Percentiles rank a stretch among this genome's conserved stretches.
Conservation (phyloP, 1,140 invertebrate species). For the Cotesia chilonis region DNA sequence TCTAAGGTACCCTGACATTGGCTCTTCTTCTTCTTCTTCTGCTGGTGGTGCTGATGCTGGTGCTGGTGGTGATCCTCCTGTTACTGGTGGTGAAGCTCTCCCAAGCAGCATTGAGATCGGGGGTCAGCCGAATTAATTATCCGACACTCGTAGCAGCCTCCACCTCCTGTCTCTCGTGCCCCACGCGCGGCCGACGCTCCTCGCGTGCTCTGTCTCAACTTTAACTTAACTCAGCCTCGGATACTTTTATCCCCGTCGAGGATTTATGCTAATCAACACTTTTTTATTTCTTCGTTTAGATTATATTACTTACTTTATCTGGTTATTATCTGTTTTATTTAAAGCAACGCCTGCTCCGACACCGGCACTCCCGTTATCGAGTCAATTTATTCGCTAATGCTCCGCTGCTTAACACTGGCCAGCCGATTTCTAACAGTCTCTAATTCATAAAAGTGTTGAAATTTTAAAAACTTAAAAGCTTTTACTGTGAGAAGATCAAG, state of each 20-base stretch:
- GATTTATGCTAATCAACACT: conserved; percentile 13
- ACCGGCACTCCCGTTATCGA: no score
- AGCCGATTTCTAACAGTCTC: no score
- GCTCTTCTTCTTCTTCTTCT: background rate
- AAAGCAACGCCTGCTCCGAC: no score
- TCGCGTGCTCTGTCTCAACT: conserved; percentile 24
- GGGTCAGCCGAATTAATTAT: conserved; percentile 57
- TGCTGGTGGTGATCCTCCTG: background rate
- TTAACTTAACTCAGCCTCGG: background rate
- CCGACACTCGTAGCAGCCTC: conserved; percentile 50
- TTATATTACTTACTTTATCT: background rate
- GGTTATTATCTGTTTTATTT: background rate
- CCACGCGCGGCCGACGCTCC: conserved; percentile 25
- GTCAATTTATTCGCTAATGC: no score
- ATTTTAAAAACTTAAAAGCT: background rate
- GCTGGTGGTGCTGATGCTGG: background rate
- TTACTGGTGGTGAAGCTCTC: conserved; percentile 21
- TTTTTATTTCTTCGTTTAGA: background rate
- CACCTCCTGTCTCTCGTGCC: conserved; percentile 28
- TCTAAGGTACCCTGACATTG: background rate
- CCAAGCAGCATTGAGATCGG: conserved; percentile 37
- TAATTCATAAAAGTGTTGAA: conserved; percentile 6
- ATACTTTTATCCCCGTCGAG: background rate
- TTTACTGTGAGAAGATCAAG: no score
- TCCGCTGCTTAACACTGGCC: no score